Percentiles rank a stretch among this genome's conserved stretches.
phyloP scores from a whole-genome alignment of 2,888 invertebrate species.

The Pammene aurita region DNA sequence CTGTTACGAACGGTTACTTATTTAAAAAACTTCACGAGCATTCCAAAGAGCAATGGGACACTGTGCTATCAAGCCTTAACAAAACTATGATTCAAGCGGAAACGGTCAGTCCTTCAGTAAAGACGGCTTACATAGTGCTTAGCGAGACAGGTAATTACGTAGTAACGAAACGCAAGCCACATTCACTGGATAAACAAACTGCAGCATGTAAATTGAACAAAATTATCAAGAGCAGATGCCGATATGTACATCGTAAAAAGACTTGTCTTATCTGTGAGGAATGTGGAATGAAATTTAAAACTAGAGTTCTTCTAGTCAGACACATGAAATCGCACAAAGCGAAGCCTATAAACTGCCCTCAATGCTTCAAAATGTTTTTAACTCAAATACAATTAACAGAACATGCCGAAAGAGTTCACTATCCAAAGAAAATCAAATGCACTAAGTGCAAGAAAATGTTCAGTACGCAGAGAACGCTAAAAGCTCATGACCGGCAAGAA shows the following conservation, averaged over 20 bases:
- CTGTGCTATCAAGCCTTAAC: slow-evolving; percentile 51
- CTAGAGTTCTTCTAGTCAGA: slow-evolving; percentile 50
- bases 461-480: slow-evolving; percentile 62
- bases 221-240: slow-evolving; percentile 54
- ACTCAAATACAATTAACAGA: slow-evolving; percentile 54
- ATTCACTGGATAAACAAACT: slow-evolving; percentile 52
- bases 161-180: slow-evolving; percentile 58
- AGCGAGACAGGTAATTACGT: slow-evolving; percentile 56
- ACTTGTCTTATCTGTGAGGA: slow-evolving; percentile 57
- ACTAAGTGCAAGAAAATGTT: slow-evolving; percentile 65
- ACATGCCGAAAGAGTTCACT: slow-evolving; percentile 65
- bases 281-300: slow-evolving; percentile 59
- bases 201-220: slow-evolving; percentile 59
- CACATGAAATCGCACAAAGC: slow-evolving; percentile 61
- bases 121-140: slow-evolving; percentile 59
- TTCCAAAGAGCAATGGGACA: slow-evolving; percentile 60
- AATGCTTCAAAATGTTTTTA: slow-evolving; percentile 63
- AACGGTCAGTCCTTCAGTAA: slow-evolving; percentile 48
- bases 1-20: slow-evolving; percentile 59
- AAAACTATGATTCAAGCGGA: slow-evolving; percentile 53
- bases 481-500: slow-evolving; percentile 58
- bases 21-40: slow-evolving; percentile 61
- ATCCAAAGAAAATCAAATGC: slow-evolving; percentile 63
- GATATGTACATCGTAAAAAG: slow-evolving; percentile 51
- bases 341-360: slow-evolving; percentile 53